These are phyloP conservation scores for Platygyra sinensis DNA, from an alignment of 64 coral and sea anemone genomes.

Conservation along the genomic window DNA sequence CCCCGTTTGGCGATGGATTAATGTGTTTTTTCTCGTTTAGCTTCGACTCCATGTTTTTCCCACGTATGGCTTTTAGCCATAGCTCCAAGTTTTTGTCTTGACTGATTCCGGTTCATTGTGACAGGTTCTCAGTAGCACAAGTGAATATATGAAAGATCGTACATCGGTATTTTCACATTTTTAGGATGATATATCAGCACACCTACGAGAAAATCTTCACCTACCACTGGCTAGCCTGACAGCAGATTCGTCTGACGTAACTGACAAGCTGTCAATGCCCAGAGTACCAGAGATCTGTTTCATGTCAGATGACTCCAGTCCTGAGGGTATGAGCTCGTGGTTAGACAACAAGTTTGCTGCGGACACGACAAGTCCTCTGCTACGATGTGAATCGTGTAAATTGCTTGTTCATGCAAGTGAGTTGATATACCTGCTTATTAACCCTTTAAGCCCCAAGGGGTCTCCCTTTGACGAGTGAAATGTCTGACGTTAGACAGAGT, in stretches of 20 bases:
- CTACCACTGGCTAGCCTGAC: neutral
- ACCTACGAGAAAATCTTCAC: conserved; percentile 23
- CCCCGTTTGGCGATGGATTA: neutral
- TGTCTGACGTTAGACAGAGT: no score
- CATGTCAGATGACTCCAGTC: conserved; percentile 88
- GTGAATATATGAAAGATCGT: no score
- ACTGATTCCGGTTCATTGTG: no score
- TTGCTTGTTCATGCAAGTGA: conserved; percentile 80
- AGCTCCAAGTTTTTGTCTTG: no score
- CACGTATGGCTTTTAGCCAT: neutral
- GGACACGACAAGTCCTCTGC: conserved; percentile 72
- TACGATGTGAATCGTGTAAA: conserved; percentile 63
- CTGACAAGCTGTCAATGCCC: conserved; percentile 25
- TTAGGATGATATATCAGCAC: neutral
- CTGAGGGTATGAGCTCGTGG: conserved; percentile 89
- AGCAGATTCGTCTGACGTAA: neutral
- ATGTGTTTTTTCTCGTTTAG: neutral
- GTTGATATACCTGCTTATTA: neutral
- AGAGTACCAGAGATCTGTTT: conserved; percentile 89
- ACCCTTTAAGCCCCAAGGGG: no score
- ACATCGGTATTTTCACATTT: neutral
- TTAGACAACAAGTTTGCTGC: conserved; percentile 63
- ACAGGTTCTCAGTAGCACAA: no score
- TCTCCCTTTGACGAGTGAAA: no score
- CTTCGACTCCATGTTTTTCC: no score